Evolutionary conservation across 2,797 vertebrate species (phyloP).

Genomic region (Sciaenops ocellatus): DNA sequence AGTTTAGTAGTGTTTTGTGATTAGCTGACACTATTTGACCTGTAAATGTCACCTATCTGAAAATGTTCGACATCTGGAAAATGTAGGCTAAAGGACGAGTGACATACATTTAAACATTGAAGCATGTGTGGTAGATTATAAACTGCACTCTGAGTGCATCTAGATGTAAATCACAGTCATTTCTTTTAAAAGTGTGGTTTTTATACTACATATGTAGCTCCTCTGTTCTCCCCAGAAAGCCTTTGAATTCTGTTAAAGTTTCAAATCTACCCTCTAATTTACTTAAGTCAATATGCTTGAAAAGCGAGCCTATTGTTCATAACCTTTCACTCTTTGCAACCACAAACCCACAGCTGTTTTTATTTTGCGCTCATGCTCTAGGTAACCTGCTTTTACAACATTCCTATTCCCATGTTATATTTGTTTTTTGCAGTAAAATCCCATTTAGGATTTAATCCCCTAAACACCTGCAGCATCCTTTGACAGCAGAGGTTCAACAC

Average conservation of each 20-base stretch:
- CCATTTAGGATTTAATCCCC: slow-evolving; percentile 10
- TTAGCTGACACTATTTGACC: background rate
- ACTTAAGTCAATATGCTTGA: slow-evolving; percentile 22
- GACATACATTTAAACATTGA: background rate
- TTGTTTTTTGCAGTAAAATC: slow-evolving; percentile 20
- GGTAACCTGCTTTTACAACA: slow-evolving; percentile 20
- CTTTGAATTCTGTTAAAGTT: slow-evolving; percentile 20
- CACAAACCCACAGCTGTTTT: slow-evolving; percentile 26
- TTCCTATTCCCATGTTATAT: slow-evolving; percentile 16
- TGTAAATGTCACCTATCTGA: background rate
- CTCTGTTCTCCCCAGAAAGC: background rate
- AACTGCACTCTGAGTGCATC: background rate
- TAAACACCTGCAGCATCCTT: background rate
- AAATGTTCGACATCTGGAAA: slow-evolving; percentile 1
- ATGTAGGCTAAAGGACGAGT: background rate
- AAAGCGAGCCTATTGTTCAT: slow-evolving; percentile 29
- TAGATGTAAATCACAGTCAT: background rate
- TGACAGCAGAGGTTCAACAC: slow-evolving; percentile 10
- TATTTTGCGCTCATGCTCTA: background rate
- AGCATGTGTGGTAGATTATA: background rate
- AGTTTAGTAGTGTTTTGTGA: too few species aligned
- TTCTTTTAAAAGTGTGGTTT: background rate
- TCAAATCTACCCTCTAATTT: slow-evolving; percentile 38
- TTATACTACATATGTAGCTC: background rate
- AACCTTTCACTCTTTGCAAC: slow-evolving; percentile 17